These are phyloP conservation scores for Lycodopsis pacificus DNA, from an alignment of 2,797 vertebrate species.

Conservation along the genomic window DNA sequence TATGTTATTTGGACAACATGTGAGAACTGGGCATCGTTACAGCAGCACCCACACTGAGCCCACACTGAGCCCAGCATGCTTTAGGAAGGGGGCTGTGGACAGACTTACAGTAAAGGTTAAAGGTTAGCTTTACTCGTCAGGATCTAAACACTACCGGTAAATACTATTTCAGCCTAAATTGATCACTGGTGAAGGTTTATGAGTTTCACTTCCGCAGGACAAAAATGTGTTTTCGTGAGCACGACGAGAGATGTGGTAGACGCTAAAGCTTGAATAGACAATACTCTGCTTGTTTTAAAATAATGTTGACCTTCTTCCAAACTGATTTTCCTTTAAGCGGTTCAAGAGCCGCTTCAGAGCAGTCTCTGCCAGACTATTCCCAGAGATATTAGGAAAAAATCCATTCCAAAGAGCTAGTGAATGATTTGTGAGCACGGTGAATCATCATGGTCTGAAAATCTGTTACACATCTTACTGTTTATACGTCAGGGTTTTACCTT, in stretches of 20 bases:
- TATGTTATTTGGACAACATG: neutral
- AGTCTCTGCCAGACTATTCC: slow-evolving; percentile 28
- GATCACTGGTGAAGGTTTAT: neutral
- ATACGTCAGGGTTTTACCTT: neutral
- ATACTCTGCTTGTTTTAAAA: slow-evolving; percentile 7
- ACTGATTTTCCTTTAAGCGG: slow-evolving; percentile 39
- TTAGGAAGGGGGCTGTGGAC: slow-evolving; percentile 57
- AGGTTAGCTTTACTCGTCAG: neutral
- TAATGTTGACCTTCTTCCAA: slow-evolving; percentile 36
- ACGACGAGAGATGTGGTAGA: neutral
- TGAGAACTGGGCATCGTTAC: slow-evolving; percentile 71
- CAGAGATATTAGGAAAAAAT: slow-evolving; percentile 44
- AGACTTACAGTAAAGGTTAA: slow-evolving; percentile 22
- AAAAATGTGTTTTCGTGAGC: neutral
- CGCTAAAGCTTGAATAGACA: neutral
- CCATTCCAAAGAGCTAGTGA: slow-evolving; percentile 61
- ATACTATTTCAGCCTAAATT: neutral
- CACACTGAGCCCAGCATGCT: slow-evolving; percentile 64
- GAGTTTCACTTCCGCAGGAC: slow-evolving; percentile 1
- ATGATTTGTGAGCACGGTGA: slow-evolving; percentile 71
- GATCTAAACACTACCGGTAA: neutral
- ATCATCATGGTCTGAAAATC: slow-evolving; percentile 54
- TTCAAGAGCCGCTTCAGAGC: slow-evolving; percentile 21
- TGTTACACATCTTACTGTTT: slow-evolving; percentile 64
- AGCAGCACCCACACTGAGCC: slow-evolving; percentile 69